Evolutionary conservation across 2,888 invertebrate species (phyloP), one percentile per base, ranked within the genome.

Genomic region (Crematogaster levior): DNA sequence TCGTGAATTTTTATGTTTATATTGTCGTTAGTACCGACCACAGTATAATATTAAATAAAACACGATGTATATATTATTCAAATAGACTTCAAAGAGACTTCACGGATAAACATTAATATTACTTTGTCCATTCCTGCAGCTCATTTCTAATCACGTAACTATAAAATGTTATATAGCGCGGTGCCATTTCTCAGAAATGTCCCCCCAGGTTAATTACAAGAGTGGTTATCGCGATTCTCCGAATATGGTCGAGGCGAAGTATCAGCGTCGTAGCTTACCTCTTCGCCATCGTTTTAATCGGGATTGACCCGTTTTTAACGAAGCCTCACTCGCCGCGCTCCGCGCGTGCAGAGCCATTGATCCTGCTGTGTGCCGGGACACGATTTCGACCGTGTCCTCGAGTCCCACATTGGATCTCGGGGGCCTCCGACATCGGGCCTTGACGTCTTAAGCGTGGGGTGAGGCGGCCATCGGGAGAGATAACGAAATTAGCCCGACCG

Each of bases 401-500:
- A 80, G 84, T 81, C 74, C 75, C 75, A 80, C 70, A 83, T 85
- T 75, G 85, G 87, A 60, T 61, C 60, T 73, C 72, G 79, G 84
- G n/a, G 85, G 84, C 60, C 82, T 43, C 81, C 58, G 81, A 87
- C 90, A 88, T 82, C 82, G 88, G 88, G 85, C 88, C 83, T 88
- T 89, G 91, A 91, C 87, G 86, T 89, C 90, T 90, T 88, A 90
- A 90, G 91, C 89, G 63, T 65, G 90, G 91, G 89, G 70, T 70
- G 70, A 90, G 90, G 90, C 89, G 87, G 89, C 89, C 90, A 89
- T 89, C 86, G 89, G 88, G 81, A 86, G 91, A 94, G 94, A 94
- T 94, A 94, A 94, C 94, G 91, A 93, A 94, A 94, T 94, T 94
- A 94, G 94, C 93, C 92, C 92, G 93, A 90, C 75, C 89, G 92